These are phyloP conservation scores for Mesocricetus auratus DNA, from an alignment of 2,113 vertebrate species.

Conservation along the genomic window DNA sequence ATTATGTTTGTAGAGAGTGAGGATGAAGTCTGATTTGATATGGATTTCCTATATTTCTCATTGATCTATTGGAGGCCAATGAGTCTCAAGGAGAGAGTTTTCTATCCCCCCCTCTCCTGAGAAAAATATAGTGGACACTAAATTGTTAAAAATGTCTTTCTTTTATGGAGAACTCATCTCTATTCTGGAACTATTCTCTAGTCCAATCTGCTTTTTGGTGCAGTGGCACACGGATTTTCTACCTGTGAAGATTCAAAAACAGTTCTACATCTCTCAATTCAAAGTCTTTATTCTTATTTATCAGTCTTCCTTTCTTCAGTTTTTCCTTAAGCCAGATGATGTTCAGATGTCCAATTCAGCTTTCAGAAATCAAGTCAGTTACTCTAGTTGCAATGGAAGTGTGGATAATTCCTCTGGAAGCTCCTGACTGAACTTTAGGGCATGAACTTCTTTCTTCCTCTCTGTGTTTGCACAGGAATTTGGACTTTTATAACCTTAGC, in stretches of 20 bases:
- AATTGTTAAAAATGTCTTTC: background rate
- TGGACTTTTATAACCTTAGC: background rate
- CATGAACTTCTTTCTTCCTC: no score
- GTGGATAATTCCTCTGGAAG: background rate
- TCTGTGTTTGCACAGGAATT: background rate
- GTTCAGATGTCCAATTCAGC: background rate
- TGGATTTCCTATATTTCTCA: background rate
- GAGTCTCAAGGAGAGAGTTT: background rate
- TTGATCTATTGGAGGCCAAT: background rate
- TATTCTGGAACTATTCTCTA: background rate
- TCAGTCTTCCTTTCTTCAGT: background rate
- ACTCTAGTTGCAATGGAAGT: background rate
- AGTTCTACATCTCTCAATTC: background rate
- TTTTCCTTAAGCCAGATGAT: background rate
- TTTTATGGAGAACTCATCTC: constrained; percentile 10
- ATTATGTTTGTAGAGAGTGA: background rate
- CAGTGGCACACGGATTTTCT: background rate
- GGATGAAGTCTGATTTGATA: background rate
- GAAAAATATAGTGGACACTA: background rate
- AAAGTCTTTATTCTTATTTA: background rate
- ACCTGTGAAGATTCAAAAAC: background rate
- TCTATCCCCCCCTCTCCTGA: background rate
- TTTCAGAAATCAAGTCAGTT: background rate
- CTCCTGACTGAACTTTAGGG: background rate
- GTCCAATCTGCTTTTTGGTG: background rate